Percentiles rank a stretch among this genome's conserved stretches.
Conservation (phyloP, 2,888 invertebrate genomes). For the Griposia aprilina region DNA sequence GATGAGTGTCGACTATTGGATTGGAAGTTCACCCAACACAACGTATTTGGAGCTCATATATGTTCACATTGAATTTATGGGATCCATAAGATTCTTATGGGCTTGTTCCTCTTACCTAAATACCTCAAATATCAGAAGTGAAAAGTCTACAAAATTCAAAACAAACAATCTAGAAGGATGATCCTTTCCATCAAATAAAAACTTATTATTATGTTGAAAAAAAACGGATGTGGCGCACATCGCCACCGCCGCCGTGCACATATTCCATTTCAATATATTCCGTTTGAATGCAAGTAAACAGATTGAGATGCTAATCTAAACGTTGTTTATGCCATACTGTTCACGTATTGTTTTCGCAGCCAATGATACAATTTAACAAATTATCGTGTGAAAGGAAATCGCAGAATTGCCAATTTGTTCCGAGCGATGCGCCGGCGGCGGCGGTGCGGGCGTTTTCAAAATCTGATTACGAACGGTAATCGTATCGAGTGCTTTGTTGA, state of each 20-base stretch:
- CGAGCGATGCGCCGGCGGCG: slow-evolving; percentile 11
- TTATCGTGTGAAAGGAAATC: slow-evolving; percentile 60
- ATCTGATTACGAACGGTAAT: slow-evolving; percentile 23
- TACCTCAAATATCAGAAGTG: background rate
- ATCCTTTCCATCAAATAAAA: background rate
- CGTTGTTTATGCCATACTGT: slow-evolving; percentile 27
- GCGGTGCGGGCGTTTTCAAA: slow-evolving; percentile 9
- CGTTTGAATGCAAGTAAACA: slow-evolving; percentile 43
- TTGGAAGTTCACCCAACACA: background rate
- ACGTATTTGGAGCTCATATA: background rate
- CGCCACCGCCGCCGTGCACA: background rate
- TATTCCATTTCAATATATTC: slow-evolving; percentile 19
- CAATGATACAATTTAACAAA: slow-evolving; percentile 57
- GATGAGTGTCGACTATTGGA: background rate
- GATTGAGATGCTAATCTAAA: slow-evolving; percentile 49
- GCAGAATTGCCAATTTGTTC: slow-evolving; percentile 49
- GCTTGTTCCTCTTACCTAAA: background rate
- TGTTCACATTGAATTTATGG: background rate
- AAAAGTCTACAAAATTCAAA: background rate
- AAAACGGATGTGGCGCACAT: background rate
- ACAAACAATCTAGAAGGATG: background rate
- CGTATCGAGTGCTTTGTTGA: slow-evolving; percentile 27
- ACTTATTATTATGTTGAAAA: background rate
- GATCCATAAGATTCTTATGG: background rate
- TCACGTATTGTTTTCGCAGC: slow-evolving; percentile 38